Base-by-base conservation (phyloP, 2,888 invertebrate species). In the Silvanus unidentatus region DNA sequence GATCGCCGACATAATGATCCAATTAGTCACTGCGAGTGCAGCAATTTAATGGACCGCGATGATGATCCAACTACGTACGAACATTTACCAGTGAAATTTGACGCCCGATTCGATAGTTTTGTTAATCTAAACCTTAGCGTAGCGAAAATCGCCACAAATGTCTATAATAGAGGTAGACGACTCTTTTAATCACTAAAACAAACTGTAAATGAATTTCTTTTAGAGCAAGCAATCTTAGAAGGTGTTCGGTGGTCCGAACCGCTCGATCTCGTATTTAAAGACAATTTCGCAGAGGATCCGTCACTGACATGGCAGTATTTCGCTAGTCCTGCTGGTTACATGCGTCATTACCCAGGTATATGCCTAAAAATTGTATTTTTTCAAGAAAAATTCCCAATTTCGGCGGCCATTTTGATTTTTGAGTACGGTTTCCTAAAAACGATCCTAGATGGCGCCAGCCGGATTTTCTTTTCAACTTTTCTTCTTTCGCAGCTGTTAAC, bases 291-390 rank as follows among this genome's bases (percentile, higher is more conserved):
- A 63, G 80, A 80, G 44, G 91, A 94, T 72, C 88, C 88, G n/a
- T 86, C 92, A 1, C 75, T 96, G 34, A 88, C 88, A 8, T 99
- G 96, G 92, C 99, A 99, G 75, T 97, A 93, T 72, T 99, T 98
- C 72, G 96, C 98, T 50, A 96, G 95, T 72, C 86, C 95, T 30
- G 84, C 87, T 29, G 99, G 99, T 38, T 96, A 97, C 70, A 91
- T 99, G 82, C 79, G 98, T 60, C 91, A 93, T 68, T 99, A 88
- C 75, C 99, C 99, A 59, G 89, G 88, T 88, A 77, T 65, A 12
- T 46, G 38, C 14, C 11, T n/a, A 4, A 16, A 11, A 37, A 10
- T 13, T 15, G 15, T 4, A 13, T 37, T 4, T 13, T 12, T 37
- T 6, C 16, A 37, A 12, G 13, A 12, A 32, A 37, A 15, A 37